Evolutionary conservation across 2,113 vertebrate species (phyloP).

Genomic region (Sphyrna mokarran): DNA sequence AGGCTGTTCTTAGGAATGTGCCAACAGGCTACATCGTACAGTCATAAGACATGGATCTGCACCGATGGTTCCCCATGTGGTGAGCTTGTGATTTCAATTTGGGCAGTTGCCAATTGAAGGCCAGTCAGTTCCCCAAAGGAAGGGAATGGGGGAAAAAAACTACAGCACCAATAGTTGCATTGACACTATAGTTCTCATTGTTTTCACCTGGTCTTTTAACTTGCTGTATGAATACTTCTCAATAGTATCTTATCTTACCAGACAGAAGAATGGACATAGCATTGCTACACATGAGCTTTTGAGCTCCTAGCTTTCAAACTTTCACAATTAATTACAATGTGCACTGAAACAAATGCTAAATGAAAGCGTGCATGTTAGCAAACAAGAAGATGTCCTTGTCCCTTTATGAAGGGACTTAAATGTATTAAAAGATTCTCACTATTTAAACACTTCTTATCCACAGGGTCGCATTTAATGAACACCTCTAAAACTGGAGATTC

Average conservation of each 20-base stretch:
- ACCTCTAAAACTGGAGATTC: neutral
- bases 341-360: neutral
- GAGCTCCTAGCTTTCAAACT: neutral
- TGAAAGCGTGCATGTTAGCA: neutral
- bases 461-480: neutral
- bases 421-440: neutral
- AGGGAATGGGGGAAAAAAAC: neutral
- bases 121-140: slow-evolving; percentile 24
- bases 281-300: neutral
- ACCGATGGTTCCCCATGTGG: neutral
- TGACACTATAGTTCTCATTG: neutral
- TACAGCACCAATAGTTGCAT: neutral
- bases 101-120: slow-evolving; percentile 20
- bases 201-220: slow-evolving; percentile 14
- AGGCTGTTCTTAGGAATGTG: neutral
- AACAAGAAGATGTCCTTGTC: neutral
- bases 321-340: neutral
- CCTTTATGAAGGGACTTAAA: neutral
- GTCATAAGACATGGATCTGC: neutral
- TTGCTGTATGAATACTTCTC: neutral
- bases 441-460: neutral
- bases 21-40: neutral
- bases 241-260: neutral
- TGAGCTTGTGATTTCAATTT: neutral
- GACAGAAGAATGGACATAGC: neutral